Evolutionary conservation across 2,888 invertebrate genomes (phyloP).

Genomic region (Neoitamus cyanurus): DNA sequence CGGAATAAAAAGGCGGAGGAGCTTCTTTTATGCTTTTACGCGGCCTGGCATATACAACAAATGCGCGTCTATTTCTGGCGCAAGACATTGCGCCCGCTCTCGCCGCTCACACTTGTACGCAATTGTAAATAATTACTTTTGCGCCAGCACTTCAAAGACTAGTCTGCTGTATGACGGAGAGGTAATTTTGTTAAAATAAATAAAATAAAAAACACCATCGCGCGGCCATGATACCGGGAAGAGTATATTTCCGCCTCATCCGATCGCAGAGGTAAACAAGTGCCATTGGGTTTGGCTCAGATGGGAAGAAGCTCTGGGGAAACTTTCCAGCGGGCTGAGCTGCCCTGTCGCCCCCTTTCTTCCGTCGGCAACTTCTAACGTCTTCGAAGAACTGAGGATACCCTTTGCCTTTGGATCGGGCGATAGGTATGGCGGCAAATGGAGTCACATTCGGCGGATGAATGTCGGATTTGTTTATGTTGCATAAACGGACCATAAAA

Average conservation of each 20-base stretch:
- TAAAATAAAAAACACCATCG: slow-evolving; percentile 15
- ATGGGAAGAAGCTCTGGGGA: background rate
- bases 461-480: slow-evolving; percentile 34
- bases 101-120: slow-evolving; percentile 23
- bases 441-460: background rate
- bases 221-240: background rate
- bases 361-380: slow-evolving; percentile 37
- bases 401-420: slow-evolving; percentile 4
- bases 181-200: slow-evolving; percentile 40
- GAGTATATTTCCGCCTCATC: slow-evolving; percentile 39
- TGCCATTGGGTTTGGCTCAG: slow-evolving; percentile 18
- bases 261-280: slow-evolving; percentile 25
- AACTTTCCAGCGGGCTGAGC: background rate
- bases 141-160: slow-evolving; percentile 30
- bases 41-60: background rate
- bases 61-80: slow-evolving; percentile 18
- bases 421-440: slow-evolving; percentile 3
- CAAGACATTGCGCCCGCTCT: slow-evolving; percentile 3
- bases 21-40: background rate
- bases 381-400: slow-evolving; percentile 7
- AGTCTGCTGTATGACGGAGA: slow-evolving; percentile 33
- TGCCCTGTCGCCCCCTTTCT: slow-evolving; percentile 14
- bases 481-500: slow-evolving; percentile 37
- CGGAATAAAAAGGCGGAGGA: background rate
- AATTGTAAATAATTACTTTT: slow-evolving; percentile 41